These are phyloP conservation scores for Macrotus californicus DNA, from an alignment of 2,113 vertebrate genomes.

Conservation along the genomic window DNA sequence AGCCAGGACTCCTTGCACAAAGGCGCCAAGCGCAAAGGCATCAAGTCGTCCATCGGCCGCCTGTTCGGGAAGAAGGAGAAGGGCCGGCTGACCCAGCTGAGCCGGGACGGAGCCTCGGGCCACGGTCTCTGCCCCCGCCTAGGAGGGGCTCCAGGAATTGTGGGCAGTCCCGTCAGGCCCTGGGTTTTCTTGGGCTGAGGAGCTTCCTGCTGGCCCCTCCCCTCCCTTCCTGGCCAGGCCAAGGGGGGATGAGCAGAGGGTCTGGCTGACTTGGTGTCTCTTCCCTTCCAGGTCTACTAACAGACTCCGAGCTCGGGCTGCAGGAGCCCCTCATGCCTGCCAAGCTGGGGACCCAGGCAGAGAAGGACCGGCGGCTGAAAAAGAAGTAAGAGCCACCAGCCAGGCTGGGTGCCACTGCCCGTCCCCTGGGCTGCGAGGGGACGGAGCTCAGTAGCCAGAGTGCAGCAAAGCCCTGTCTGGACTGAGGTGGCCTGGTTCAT, in stretches of 20 bases:
- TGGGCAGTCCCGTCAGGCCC: not conserved
- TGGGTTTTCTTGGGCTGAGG: not conserved
- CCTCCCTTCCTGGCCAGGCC: not conserved
- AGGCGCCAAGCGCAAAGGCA: slow-evolving; percentile 93
- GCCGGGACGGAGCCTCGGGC: slow-evolving; percentile 86
- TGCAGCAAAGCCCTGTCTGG: not conserved
- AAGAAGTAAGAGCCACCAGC: slow-evolving; percentile 87
- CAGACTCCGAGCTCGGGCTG: slow-evolving; percentile 88
- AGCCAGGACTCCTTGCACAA: slow-evolving; percentile 87
- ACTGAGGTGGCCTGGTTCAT: not conserved
- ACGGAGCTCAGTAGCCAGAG: not conserved
- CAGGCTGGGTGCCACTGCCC: not conserved
- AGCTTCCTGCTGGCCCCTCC: not conserved
- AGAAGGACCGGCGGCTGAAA: slow-evolving; percentile 93
- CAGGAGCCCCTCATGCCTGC: slow-evolving; percentile 92
- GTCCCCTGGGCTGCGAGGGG: not conserved
- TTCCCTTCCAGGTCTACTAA: slow-evolving; percentile 74
- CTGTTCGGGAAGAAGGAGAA: slow-evolving; percentile 97
- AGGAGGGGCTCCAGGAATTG: not conserved
- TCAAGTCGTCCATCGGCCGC: slow-evolving; percentile 95
- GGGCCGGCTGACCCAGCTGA: slow-evolving; percentile 86
- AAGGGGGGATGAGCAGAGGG: not conserved
- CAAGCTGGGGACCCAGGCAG: slow-evolving; percentile 94
- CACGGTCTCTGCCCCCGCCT: slow-evolving; percentile 81
- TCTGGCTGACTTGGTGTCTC: not conserved